Base-by-base conservation (phyloP, 2,888 invertebrate species). In the Luperina nickerlii region DNA sequence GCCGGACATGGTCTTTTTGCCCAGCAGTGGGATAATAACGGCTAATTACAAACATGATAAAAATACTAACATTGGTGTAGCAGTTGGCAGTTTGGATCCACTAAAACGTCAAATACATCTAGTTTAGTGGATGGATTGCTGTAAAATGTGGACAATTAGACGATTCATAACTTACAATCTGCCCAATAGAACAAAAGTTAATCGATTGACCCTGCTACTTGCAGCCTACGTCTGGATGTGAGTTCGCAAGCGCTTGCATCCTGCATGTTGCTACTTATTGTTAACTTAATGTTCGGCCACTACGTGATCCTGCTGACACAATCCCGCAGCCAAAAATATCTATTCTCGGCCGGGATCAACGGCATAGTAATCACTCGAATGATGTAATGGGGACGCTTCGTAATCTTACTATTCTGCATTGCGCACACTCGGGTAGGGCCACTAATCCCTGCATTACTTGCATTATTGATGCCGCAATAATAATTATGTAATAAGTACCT, bases 311-410 rank as follows among this genome's bases (percentile, higher is more conserved):
- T 76, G 63, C 13, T 27, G 38, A 51, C 27, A 32, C 51, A 9
- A 13, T 20, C 54, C 6, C 42, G 18, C 27, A 18, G 20, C 27
- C 18, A 18, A 62, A 20, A 32, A 13, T n/a, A 15, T 13, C 27
- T 74, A 70, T 67, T 79, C 54, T 62, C 27, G 18, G 66, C 45
- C 45, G 73, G 60, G 79, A 79, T 54, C 66, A 79, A 42, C 48
- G 54, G 38, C 66, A 18, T 42, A 63, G 65, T 57, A 24, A 42
- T 48, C 27, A 63, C 71, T 24, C 5, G 51, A n/a, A 18, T 62
- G 38, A 79, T 48, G 65, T 78, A 70, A 70, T 42, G 51, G 65
- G 76, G 57, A 32, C 24, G 27, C 8, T 48, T 0, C 62, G 13
- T 57, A n/a, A n/a, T 42, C 32, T 65, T 51, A 42, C 8, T 54